A percentile compares a stretch with the other conserved stretches of the same genome.
Evolutionary conservation across 2,888 invertebrate genomes (phyloP).

Genomic region (Platycnemis pennipes): DNA sequence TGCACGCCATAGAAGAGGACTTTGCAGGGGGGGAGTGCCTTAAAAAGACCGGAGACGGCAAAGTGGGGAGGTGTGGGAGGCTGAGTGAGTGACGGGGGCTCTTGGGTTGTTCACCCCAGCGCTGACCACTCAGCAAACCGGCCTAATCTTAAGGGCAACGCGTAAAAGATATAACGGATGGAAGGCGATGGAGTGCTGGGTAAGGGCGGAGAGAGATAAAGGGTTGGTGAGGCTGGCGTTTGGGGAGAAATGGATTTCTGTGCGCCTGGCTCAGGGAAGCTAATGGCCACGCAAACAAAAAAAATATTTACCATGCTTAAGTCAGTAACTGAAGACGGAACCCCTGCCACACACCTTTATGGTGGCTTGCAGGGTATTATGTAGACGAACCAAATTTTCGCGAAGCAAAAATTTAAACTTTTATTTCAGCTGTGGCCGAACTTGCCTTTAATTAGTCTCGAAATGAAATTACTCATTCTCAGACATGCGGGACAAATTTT

Average conservation of each 20-base stretch:
- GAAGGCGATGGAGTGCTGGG: background rate
- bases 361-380: too few relatives aligned
- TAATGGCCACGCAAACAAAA: too few relatives aligned
- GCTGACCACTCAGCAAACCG: slow-evolving; percentile 39
- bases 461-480: too few relatives aligned
- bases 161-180: slow-evolving; percentile 40
- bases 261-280: background rate
- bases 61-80: background rate
- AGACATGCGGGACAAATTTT: too few relatives aligned
- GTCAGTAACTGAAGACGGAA: too few relatives aligned
- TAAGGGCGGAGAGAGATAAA: background rate
- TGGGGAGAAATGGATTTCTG: background rate
- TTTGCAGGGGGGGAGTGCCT: background rate
- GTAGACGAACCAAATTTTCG: too few relatives aligned
- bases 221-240: background rate
- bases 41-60: background rate
- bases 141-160: slow-evolving; percentile 57
- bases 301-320: too few relatives aligned
- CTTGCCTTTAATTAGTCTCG: too few relatives aligned
- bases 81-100: background rate
- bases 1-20: background rate
- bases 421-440: too few relatives aligned
- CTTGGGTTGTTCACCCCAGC: background rate
- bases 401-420: too few relatives aligned
- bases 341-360: too few relatives aligned